A percentile compares a stretch with the other conserved stretches of the same genome.
Conservation (phyloP, 2,113 vertebrate species). For the Eptesicus fuscus region DNA sequence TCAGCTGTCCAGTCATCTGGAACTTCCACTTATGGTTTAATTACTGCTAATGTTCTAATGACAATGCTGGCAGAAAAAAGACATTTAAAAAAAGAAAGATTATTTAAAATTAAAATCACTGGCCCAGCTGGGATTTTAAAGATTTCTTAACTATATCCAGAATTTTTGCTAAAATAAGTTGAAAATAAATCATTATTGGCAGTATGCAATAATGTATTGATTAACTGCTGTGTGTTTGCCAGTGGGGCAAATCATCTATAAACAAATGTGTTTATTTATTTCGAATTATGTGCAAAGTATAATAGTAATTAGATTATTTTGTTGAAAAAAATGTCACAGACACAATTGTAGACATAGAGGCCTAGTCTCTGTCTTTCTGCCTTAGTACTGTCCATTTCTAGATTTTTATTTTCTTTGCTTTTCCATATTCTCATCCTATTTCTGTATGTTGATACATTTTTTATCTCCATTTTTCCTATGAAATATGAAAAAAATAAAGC, state of each 20-base stretch:
- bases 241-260: neutral
- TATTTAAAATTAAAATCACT: constrained; percentile 43
- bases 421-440: neutral
- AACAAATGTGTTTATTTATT: neutral
- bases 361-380: neutral
- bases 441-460: neutral
- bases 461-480: neutral
- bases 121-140: neutral
- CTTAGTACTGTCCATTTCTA: neutral
- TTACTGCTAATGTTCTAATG: constrained; percentile 66
- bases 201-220: neutral
- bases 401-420: neutral
- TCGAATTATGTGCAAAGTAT: neutral
- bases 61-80: neutral
- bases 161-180: neutral
- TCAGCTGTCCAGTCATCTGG: constrained; percentile 23
- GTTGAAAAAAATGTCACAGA: constrained; percentile 12
- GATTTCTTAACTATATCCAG: neutral
- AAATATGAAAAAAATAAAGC: neutral
- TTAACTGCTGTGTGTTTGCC: neutral
- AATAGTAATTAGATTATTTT: neutral
- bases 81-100: constrained; percentile 34
- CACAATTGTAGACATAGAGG: neutral
- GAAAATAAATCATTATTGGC: neutral
- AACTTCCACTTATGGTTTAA: constrained; percentile 61